Percentiles rank a stretch among this genome's conserved stretches.
phyloP scores from a whole-genome alignment of 2,888 invertebrate genomes.

The Leptopilina syphax region DNA sequence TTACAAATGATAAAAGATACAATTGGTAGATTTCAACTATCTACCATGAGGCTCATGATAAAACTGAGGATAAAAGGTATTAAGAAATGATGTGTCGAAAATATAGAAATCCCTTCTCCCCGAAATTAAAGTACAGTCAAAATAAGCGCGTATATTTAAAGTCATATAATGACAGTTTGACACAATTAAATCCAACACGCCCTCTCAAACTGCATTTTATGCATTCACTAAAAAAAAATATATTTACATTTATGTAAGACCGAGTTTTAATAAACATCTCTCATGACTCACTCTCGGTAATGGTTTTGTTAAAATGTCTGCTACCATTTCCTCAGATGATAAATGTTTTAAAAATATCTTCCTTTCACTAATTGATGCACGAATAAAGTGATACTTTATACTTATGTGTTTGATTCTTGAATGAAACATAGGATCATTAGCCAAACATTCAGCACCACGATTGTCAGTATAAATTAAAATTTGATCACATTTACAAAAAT shows the following conservation, averaged over 20 bases:
- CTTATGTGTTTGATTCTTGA: neutral
- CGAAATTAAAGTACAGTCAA: neutral
- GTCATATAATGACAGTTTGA: neutral
- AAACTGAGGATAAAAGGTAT: no score
- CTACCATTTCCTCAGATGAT: conserved; percentile 27
- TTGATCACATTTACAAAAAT: neutral
- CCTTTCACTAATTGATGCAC: neutral
- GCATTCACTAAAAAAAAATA: neutral
- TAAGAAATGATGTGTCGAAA: no score
- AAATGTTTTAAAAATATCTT: neutral
- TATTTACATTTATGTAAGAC: neutral
- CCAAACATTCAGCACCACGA: neutral
- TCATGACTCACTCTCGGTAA: neutral
- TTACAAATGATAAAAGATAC: no score
- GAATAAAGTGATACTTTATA: conserved; percentile 25
- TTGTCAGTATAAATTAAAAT: conserved; percentile 6
- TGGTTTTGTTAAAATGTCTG: conserved; percentile 16
- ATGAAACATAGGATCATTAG: conserved; percentile 8
- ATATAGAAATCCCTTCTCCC: neutral
- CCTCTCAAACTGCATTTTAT: conserved; percentile 1
- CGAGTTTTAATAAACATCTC: neutral
- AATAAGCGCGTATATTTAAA: neutral
- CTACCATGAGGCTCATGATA: no score
- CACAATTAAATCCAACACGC: neutral
- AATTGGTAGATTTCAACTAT: no score